Evolutionary conservation across 1,140 invertebrate species (phyloP), one percentile per base, ranked within the genome.

Genomic region (Drosophila sulfurigaster): DNA sequence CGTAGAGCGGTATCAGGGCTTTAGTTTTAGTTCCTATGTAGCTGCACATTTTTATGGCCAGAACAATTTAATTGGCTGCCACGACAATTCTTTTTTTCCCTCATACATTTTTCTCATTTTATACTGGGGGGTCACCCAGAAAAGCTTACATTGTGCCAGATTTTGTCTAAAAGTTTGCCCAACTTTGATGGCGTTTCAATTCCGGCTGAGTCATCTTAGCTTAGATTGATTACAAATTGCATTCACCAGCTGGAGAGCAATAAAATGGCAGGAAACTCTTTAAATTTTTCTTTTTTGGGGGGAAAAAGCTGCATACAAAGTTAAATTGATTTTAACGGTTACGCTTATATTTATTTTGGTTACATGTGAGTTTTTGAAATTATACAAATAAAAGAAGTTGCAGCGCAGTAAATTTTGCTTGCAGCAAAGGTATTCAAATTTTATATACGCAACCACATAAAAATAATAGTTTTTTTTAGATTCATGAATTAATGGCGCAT

Each of bases 21-120:
- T 78, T 83, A 75, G 73, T 80, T 79, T 63, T 79, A 51, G 11
- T 56, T 62, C 11, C 60, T 41, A 20, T 20, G 20, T 20, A 25
- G 77, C 78, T 79, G 82, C 82, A 87, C 83, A 88, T 81, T 88
- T 88, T 88, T 88, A 88, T 88, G 85, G 85, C 67, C 67, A 81
- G 80, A 75, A 85, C 78, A 81, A 83, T 88, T 88, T 88, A 88
- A 88, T 88, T 88, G 83, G 80, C 83, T 78, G 76, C 73, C 69
- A 77, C 58, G 69, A 79, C 62, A 58, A 52, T 68, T 78, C 75
- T 51, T 25, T 13, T 43, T 4, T 45, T 58, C 13, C 32, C 5
- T 7, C 32, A 25, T 32, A 41, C 41, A 11, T 56, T 57, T 45
- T 49, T 69, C 15, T 54, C 30, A 35, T 46, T 59, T 35, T 20